A percentile compares a stretch with the other conserved stretches of the same genome.
phyloP scores from a whole-genome alignment of 92 coral and sea anemone genomes.

The Actinernus sp. region DNA sequence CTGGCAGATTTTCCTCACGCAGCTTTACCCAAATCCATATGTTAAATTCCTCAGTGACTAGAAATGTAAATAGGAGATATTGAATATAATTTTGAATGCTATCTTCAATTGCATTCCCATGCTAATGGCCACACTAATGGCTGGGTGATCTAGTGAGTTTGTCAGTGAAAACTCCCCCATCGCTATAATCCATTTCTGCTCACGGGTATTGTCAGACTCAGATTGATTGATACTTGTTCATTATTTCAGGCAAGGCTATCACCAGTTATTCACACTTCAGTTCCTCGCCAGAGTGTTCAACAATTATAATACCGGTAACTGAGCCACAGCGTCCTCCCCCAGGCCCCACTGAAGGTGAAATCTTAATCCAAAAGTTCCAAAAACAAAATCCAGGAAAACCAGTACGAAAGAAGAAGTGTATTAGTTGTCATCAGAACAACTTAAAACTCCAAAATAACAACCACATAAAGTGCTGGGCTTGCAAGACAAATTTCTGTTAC shows the following conservation, averaged over 20 bases:
- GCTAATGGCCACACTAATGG: too few relatives aligned
- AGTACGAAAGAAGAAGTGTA: constrained; percentile 55
- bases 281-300: constrained; percentile 13
- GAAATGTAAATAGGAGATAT: too few relatives aligned
- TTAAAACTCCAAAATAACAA: constrained; percentile 81
- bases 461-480: constrained; percentile 91
- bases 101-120: too few relatives aligned
- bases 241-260: constrained; percentile 67
- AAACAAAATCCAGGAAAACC: constrained; percentile 43
- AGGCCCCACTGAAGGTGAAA: constrained; percentile 73
- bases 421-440: constrained; percentile 89
- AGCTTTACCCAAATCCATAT: too few relatives aligned
- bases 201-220: too few relatives aligned
- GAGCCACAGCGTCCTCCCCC: constrained; percentile 5
- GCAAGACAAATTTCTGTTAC: constrained; percentile 88
- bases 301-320: not conserved
- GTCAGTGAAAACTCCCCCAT: too few relatives aligned
- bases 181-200: too few relatives aligned
- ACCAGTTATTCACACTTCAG: constrained; percentile 74
- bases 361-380: constrained; percentile 38
- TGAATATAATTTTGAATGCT: too few relatives aligned
- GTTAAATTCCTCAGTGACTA: too few relatives aligned
- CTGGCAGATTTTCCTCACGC: too few relatives aligned
- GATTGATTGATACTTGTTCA: not conserved
- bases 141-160: too few relatives aligned